phyloP scores from a whole-genome alignment of 2,113 vertebrate genomes.

The Pteruthius melanotis region DNA sequence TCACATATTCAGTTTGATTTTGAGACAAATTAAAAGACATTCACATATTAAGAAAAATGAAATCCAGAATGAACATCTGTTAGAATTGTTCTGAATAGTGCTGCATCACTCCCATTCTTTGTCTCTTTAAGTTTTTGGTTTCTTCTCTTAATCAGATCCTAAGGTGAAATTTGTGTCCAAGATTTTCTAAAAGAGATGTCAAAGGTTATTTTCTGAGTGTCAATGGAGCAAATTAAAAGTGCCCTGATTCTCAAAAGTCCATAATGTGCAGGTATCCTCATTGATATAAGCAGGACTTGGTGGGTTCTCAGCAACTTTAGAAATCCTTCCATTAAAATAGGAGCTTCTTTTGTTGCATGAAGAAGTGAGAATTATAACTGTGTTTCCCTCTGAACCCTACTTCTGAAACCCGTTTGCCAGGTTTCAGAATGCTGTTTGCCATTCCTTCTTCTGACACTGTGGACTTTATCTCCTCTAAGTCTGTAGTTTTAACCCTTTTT shows the following conservation, averaged over 20 bases:
- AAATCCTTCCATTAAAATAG: background rate
- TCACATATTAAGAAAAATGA: background rate
- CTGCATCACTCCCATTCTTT: background rate
- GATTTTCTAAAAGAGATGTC: background rate
- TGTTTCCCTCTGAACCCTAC: background rate
- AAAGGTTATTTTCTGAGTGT: background rate
- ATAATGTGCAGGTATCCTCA: background rate
- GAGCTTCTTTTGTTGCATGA: background rate
- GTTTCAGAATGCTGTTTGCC: background rate
- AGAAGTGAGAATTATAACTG: background rate
- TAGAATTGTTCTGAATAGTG: background rate
- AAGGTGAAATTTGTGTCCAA: background rate
- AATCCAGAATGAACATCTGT: background rate
- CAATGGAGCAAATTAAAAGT: fast-evolving
- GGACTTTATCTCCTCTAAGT: background rate
- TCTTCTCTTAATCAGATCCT: background rate
- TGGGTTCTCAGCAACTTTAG: background rate
- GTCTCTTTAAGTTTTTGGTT: background rate
- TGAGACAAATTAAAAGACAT: background rate
- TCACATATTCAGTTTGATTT: background rate
- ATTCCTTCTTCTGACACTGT: background rate
- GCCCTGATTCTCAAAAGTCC: background rate
- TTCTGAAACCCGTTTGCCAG: background rate
- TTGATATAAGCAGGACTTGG: background rate
- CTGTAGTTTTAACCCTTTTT: background rate